Conservation (phyloP, 2,888 invertebrate species). For the Strigamia transsilvanica region DNA sequence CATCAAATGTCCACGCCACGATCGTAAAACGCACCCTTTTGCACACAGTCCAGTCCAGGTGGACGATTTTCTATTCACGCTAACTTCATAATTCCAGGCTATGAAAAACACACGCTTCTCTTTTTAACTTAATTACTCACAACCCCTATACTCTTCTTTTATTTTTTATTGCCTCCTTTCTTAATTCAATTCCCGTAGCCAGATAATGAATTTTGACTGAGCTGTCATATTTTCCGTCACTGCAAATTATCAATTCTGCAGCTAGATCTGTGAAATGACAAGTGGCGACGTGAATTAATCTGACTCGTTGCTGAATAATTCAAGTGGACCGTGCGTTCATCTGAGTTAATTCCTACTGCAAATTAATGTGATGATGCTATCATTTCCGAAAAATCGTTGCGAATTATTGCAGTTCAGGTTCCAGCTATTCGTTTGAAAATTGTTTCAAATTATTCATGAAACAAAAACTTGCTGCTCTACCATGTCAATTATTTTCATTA, state of each 20-base stretch:
- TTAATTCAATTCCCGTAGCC: background rate
- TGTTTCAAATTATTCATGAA: background rate
- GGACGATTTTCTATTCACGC: constrained; percentile 5
- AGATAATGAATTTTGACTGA: constrained; percentile 23
- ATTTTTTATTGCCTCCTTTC: background rate
- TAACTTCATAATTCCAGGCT: constrained; percentile 3
- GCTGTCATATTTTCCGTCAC: constrained; percentile 13
- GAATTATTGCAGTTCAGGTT: background rate
- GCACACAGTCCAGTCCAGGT: constrained; percentile 3
- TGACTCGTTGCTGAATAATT: constrained; percentile 15
- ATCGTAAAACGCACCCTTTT: constrained; percentile 26
- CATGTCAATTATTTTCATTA: background rate
- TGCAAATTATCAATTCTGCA: background rate
- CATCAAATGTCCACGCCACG: constrained; percentile 20
- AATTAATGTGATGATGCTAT: constrained; percentile 11
- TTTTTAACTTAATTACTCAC: background rate
- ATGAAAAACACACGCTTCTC: background rate
- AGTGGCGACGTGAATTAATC: constrained; percentile 20
- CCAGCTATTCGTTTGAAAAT: background rate
- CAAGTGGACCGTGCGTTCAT: constrained; percentile 16
- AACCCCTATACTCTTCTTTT: background rate
- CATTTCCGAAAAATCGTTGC: constrained; percentile 12
- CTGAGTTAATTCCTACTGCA: background rate
- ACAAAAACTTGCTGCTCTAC: background rate
- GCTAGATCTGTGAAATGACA: background rate